Evolutionary conservation across 2,888 invertebrate genomes (phyloP), one percentile per base, ranked within the genome.

Genomic region (Nymphalis c-album): DNA sequence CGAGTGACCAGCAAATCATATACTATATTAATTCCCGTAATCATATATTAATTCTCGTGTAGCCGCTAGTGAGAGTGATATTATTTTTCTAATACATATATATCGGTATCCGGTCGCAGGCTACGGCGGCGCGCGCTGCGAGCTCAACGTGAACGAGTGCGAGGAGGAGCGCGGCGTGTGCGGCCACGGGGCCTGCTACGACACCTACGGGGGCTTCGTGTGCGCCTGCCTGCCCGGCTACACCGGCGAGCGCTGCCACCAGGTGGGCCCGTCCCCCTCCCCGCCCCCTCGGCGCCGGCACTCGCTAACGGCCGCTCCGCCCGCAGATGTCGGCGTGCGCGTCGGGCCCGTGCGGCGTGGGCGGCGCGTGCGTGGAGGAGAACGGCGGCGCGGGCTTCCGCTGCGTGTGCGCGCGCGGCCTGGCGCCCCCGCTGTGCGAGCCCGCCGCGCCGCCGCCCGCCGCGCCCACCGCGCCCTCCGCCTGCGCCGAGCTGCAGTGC

Each of bases 101-200:
- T 20, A 18, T 48, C 31, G 48, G 8, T 48, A 0, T 57, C 7
- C 17, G 16, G 20, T 16, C n/a, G 22, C 51, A 89, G 96, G 97
- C 1, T 97, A 96, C 86, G 90, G 89, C 22, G 97, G 97, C 7
- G 81, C 91, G 13, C 92, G 95, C 13, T 97, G 97, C 85, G 95
- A 96, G 77, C 84, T 92, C 18, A 96, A 97, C 86, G 94, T 97
- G 76, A 95, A 97, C 88, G 97, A 97, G 87, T 97, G 97, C 84
- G 78, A 85, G 63, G 91, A 93, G 73, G 93, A 94, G 71, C 90
- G 90, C 73, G 77, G 70, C 71, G 77, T 85, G 48, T 96, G 96
- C 18, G 96, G 96, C 75, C 94, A 94, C 73, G 97, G 96, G 35
- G 93, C 94, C 57, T 97, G 97, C 87, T 96, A 95, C 85, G 96